These are phyloP conservation scores for Natrix natrix DNA, from an alignment of 2,797 vertebrate genomes.

Conservation along the genomic window DNA sequence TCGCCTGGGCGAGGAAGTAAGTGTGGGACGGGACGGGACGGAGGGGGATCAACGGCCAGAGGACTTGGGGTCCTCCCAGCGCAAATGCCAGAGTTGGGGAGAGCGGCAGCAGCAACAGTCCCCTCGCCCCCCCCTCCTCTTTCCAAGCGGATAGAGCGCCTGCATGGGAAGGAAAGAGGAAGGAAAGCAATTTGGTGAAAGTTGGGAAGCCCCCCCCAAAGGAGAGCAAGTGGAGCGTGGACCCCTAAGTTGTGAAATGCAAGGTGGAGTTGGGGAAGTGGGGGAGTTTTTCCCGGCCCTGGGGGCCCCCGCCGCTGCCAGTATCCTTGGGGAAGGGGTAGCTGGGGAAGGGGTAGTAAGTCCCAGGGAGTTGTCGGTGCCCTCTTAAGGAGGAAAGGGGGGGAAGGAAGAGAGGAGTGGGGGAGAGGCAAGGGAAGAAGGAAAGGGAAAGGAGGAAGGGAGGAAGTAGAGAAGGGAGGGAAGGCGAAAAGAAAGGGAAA, in stretches of 20 bases:
- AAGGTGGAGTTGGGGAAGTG: background rate
- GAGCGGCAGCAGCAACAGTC: background rate
- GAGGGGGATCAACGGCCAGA: background rate
- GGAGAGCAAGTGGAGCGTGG: background rate
- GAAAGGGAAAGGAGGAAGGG: no score
- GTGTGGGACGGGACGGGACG: fast-evolving
- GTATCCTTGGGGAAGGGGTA: background rate
- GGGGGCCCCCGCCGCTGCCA: background rate
- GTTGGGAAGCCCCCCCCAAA: background rate
- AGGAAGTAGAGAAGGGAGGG: no score
- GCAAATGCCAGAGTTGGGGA: background rate
- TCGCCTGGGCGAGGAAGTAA: background rate
- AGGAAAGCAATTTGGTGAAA: background rate
- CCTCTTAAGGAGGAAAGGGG: background rate
- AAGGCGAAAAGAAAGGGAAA: no score
- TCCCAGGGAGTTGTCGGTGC: background rate
- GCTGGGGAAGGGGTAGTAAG: background rate
- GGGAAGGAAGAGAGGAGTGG: no score
- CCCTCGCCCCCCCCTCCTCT: background rate
- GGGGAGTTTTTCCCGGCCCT: background rate
- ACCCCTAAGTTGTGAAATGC: background rate
- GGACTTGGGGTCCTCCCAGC: background rate
- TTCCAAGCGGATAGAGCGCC: background rate
- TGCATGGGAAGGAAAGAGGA: background rate
- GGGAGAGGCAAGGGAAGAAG: no score